A percentile compares a stretch with the other conserved stretches of the same genome.
Evolutionary conservation across 1,140 invertebrate genomes (phyloP).

Genomic region (Drosophila micromelanica): DNA sequence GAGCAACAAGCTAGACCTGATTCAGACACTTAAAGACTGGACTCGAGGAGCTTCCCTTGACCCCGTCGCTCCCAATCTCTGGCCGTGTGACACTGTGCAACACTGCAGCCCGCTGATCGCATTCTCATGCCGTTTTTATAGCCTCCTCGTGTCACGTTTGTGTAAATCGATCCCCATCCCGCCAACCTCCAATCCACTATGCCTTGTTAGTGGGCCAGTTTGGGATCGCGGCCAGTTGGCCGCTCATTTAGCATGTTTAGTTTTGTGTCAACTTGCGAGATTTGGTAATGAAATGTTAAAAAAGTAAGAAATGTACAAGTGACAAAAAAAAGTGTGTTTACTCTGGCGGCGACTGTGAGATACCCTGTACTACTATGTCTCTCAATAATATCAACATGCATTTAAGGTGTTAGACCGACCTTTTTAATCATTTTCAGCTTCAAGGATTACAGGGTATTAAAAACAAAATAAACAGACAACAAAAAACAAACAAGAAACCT

Average conservation of each 20-base stretch:
- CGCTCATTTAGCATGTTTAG: conserved; percentile 54
- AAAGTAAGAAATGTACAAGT: conserved; percentile 2
- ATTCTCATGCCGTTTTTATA: conserved; percentile 39
- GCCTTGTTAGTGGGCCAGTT: conserved; percentile 34
- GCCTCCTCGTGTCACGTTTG: conserved; percentile 51
- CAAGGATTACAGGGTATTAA: neutral
- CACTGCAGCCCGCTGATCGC: conserved; percentile 14
- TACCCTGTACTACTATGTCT: too few relatives aligned
- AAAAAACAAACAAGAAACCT: neutral
- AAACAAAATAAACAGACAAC: neutral
- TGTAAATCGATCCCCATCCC: conserved; percentile 19
- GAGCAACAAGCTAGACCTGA: conserved; percentile 30
- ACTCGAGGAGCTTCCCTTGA: neutral
- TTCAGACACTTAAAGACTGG: conserved; percentile 17
- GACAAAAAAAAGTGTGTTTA: neutral
- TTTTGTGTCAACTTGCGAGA: conserved; percentile 43
- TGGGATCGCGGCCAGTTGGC: conserved; percentile 36
- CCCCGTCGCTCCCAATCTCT: neutral
- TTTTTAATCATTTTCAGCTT: too few relatives aligned
- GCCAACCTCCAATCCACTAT: neutral
- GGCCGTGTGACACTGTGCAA: conserved; percentile 30
- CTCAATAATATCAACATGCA: too few relatives aligned
- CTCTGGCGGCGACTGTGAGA: neutral
- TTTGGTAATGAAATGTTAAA: conserved; percentile 45
- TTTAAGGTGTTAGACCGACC: too few relatives aligned